Conservation (phyloP, 2,113 vertebrate genomes). For the Rattus norvegicus region GRCr8 NC_086020.1:248482501-248483000, state of each 20-base stretch:
- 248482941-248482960: conserved; percentile 23
- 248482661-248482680: background rate
- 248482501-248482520: background rate
- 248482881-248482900: background rate
- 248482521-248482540: background rate
- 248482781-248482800: background rate
- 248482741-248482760: background rate
- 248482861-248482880: conserved; percentile 4
- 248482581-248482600: background rate
- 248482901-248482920: background rate
- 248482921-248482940: conserved; percentile 13
- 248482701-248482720: background rate
- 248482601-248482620: background rate
- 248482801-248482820: background rate
- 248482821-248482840: background rate
- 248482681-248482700: conserved; percentile 6
- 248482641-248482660: background rate
- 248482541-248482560: background rate
- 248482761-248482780: background rate
- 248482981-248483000: background rate
- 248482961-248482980: background rate
- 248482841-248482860: conserved; percentile 18
- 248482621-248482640: background rate
- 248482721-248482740: background rate
- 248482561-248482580: background rate